Evolutionary conservation across 1,140 invertebrate species (phyloP), one percentile per base, ranked within the genome.

Genomic region (Papilio machaon): DNA sequence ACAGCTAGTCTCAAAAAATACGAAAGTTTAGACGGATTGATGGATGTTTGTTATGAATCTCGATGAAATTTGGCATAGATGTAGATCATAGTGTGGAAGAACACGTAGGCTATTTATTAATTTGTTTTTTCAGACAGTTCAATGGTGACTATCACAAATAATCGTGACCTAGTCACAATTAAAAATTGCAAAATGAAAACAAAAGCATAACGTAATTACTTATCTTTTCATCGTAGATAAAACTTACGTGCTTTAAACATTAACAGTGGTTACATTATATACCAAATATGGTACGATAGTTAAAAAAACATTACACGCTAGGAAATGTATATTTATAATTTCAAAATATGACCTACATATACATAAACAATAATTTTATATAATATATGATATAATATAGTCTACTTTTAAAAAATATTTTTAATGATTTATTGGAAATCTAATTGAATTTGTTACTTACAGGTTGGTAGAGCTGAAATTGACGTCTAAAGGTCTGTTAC

Each of bases 381-480:
- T 10, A 6, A 2, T 60, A 17, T 17, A n/a, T n/a, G n/a, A n/a
- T 17, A 5, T 52, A 17, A n/a, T 19, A 13, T 60, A 54, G 58
- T 60, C 23, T 58, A n/a, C 17, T n/a, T 5, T 58, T 58, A 58
- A 6, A 6, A 3, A 13, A 11, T 10, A 49, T 11, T 47, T 47
- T 8, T 8, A 54, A 19, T 19, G n/a, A 19, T 58, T 11, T 10
- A 9, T 38, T 35, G 23, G 2, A 15, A 70, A 15, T 70, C 64
- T 70, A 70, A 70, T 70, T 38, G 0, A 70, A 38, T 70, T 11
- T 76, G 49, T 9, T 30, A 76, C 52, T 74, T 76, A 23, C 74
- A 76, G 74, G 74, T 76, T 52, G 47, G 74, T 76, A 52, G 43
- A 6, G 43, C 43, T 38, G 73, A 47, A 35, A 74, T 17, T 76